Evolutionary conservation across 2,797 vertebrate genomes (phyloP).

Genomic region (Ceyx erithaca): DNA sequence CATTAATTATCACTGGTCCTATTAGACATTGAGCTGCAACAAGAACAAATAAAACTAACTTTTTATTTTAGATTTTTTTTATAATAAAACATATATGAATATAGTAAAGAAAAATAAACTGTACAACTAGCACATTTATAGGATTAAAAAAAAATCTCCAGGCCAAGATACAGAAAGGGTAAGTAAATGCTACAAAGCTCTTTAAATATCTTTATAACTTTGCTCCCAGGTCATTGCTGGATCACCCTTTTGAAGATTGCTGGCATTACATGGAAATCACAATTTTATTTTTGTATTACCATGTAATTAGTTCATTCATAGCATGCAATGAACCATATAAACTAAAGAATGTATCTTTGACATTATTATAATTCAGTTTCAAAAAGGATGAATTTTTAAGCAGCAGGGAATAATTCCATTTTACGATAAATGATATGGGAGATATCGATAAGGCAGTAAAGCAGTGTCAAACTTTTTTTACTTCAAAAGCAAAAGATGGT

Average conservation of each 20-base stretch:
- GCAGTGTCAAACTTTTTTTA: neutral
- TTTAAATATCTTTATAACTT: neutral
- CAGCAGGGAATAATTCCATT: neutral
- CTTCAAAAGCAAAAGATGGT: neutral
- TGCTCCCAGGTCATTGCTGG: neutral
- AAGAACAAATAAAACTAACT: neutral
- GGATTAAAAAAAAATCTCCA: neutral
- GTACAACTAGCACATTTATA: neutral
- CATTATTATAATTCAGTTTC: neutral
- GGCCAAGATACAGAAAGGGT: neutral
- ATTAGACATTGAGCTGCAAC: neutral
- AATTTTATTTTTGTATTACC: conserved; percentile 5
- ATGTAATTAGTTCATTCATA: neutral
- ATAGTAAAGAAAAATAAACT: neutral
- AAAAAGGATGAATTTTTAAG: neutral
- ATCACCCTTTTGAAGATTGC: neutral
- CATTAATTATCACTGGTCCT: neutral
- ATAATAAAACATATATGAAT: neutral
- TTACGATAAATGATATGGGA: neutral
- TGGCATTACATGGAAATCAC: neutral
- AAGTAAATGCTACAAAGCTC: neutral
- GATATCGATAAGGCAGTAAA: neutral
- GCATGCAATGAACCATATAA: conserved; percentile 6
- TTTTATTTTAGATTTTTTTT: neutral
- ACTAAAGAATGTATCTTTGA: neutral